phyloP scores from a whole-genome alignment of 2,797 vertebrate species.

The Huso huso region DNA sequence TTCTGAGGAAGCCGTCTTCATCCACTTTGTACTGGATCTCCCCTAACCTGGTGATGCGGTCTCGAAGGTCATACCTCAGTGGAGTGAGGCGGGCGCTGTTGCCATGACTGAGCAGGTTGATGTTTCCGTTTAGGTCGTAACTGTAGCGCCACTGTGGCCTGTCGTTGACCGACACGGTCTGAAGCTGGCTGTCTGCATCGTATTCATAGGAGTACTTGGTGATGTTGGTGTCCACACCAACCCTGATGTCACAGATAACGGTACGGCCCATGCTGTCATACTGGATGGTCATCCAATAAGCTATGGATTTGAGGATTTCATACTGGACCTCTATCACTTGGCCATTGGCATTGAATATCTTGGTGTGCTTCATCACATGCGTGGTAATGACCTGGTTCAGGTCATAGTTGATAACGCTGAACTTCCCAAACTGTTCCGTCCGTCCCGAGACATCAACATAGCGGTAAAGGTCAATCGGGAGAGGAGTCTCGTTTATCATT shows the following conservation, averaged over 20 bases:
- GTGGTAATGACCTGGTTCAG: constrained; percentile 97
- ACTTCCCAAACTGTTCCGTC: constrained; percentile 95
- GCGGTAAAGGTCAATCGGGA: constrained; percentile 93
- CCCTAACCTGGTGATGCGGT: constrained; percentile 91
- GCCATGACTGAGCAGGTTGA: constrained; percentile 91
- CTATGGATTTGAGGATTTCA: constrained; percentile 93
- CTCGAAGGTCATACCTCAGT: constrained; percentile 87
- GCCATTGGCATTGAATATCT: constrained; percentile 90
- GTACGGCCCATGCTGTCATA: constrained; percentile 88
- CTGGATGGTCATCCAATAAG: constrained; percentile 99
- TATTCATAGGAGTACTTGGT: constrained; percentile 93
- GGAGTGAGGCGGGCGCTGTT: constrained; percentile 89
- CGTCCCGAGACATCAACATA: constrained; percentile 94
- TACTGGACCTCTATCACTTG: constrained; percentile 97
- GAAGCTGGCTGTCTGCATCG: constrained; percentile 90
- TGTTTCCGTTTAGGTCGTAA: constrained; percentile 96
- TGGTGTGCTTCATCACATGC: constrained; percentile 96
- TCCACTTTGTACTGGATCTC: constrained; percentile 91
- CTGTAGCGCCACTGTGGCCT: constrained; percentile 96
- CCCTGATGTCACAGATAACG: constrained; percentile 84
- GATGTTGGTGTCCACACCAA: constrained; percentile 92
- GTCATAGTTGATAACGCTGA: constrained; percentile 96
- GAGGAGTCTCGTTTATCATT: constrained; percentile 94
- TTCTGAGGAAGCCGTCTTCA: constrained; percentile 89
- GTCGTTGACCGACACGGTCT: constrained; percentile 88